phyloP scores from a whole-genome alignment of 1,140 invertebrate genomes.

The Anadara kagoshimensis region DNA sequence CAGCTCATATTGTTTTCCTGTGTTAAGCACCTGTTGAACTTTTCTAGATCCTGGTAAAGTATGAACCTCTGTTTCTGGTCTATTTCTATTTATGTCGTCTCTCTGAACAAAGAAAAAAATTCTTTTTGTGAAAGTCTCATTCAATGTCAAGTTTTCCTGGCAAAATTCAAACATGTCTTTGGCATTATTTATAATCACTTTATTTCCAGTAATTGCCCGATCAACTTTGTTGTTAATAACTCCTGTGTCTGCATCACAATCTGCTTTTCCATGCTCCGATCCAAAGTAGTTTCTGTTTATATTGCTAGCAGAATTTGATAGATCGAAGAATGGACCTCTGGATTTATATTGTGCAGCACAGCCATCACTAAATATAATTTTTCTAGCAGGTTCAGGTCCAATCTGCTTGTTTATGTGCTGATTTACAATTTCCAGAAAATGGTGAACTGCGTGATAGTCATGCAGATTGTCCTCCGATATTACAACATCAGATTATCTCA shows the following conservation, averaged over 20 bases:
- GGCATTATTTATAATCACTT: constrained; percentile 35
- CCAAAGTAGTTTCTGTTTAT: constrained; percentile 41
- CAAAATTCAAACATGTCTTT: constrained; percentile 31
- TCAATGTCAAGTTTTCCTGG: constrained; percentile 3
- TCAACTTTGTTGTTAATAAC: constrained; percentile 35
- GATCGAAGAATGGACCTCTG: constrained; percentile 21
- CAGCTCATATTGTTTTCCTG: neutral
- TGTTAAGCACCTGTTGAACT: constrained; percentile 33
- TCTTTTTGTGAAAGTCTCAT: constrained; percentile 18
- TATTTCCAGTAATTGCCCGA: constrained; percentile 24
- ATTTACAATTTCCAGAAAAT: constrained; percentile 19
- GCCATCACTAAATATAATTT: constrained; percentile 22
- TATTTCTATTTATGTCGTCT: constrained; percentile 29
- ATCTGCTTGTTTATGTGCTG: constrained; percentile 1
- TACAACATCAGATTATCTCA: constrained; percentile 12
- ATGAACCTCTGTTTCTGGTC: constrained; percentile 28
- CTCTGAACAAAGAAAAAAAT: constrained; percentile 25
- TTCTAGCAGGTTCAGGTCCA: neutral
- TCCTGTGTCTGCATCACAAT: constrained; percentile 41
- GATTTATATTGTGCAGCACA: constrained; percentile 26
- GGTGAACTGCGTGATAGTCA: constrained; percentile 44
- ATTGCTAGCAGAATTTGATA: neutral
- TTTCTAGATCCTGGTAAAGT: constrained; percentile 22
- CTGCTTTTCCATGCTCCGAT: constrained; percentile 45
- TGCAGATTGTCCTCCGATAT: constrained; percentile 38